A percentile compares a stretch with the other conserved stretches of the same genome.
phyloP scores from a whole-genome alignment of 2,113 vertebrate species.

The Gallinago media region DNA sequence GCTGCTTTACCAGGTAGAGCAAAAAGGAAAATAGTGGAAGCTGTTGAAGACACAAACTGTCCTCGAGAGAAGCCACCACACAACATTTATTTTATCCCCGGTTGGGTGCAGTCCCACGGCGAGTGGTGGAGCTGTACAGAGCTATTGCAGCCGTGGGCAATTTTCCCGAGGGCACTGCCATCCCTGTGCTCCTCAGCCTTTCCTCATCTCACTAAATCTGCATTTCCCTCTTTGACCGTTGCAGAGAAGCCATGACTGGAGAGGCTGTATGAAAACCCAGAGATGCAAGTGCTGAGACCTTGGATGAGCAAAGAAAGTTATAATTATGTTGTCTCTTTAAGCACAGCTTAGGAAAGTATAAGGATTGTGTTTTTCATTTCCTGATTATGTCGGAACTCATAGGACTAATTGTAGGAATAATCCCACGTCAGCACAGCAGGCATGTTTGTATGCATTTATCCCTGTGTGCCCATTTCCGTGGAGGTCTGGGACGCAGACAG shows the following conservation, averaged over 20 bases:
- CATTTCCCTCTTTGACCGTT: background rate
- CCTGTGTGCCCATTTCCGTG: background rate
- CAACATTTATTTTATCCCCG: background rate
- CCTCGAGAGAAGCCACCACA: background rate
- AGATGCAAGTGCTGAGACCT: background rate
- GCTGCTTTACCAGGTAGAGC: background rate
- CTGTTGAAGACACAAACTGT: background rate
- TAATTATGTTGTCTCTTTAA: background rate
- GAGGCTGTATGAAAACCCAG: background rate
- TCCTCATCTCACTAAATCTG: background rate
- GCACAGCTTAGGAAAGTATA: background rate
- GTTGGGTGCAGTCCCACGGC: accelerated
- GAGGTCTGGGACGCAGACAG: background rate
- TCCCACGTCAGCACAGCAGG: background rate
- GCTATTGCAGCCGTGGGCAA: background rate
- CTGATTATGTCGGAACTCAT: background rate
- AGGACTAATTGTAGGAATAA: background rate
- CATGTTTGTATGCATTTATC: background rate
- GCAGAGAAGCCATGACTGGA: background rate
- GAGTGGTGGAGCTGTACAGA: background rate
- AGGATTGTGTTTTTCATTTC: background rate
- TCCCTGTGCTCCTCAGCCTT: background rate
- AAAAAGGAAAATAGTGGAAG: background rate
- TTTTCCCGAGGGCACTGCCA: background rate
- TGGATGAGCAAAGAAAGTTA: background rate